Base-by-base conservation (phyloP, 2,888 invertebrate species). In the Plagiodera versicolora region DNA sequence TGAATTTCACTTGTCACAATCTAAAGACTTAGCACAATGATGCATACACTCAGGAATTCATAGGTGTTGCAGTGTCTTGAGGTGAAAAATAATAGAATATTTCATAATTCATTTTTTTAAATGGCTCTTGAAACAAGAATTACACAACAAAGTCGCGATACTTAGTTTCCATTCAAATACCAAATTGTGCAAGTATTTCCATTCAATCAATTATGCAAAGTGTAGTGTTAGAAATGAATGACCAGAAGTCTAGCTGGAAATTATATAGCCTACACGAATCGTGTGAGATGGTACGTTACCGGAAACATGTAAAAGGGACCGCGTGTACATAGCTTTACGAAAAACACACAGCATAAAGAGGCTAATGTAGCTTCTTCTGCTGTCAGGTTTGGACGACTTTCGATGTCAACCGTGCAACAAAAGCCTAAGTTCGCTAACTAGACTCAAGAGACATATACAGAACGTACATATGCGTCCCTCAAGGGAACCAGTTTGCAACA, bases 361-460 rank as follows among this genome's bases (percentile, higher is more conserved):
- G 75, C 76, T 76, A 77, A 75, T 76, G 68, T 71, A 73, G 73
- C 75, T 74, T 75, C 67, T 78, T 75, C 81, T 83, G 86, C 82
- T 82, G 82, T 85, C 87, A 88, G 86, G 87, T 86, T 89, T 88
- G 82, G 91, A 92, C 84, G 91, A 91, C 85, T 92, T 91, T 87
- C 88, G 92, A 82, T 92, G 92, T 85, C 91, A 91, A 86, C 92
- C 92, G 76, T 92, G 92, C 89, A 92, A 92, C 88, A 92, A 92
- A 87, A 91, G 90, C 83, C 85, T 92, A 79, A 91, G 91, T 78
- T 91, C 91, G 75, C 84, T 92, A 81, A 92, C 92, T 77, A 87
- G 92, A 80, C 89, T 92, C 84, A 92, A 92, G 87, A 88, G 92
- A 77, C 93, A 93, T 85, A 92, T 92, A 84, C 92, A 92, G 86